These are phyloP conservation scores for Drosophila koepferae DNA, from an alignment of 2,888 invertebrate species.

Conservation along the genomic window DNA sequence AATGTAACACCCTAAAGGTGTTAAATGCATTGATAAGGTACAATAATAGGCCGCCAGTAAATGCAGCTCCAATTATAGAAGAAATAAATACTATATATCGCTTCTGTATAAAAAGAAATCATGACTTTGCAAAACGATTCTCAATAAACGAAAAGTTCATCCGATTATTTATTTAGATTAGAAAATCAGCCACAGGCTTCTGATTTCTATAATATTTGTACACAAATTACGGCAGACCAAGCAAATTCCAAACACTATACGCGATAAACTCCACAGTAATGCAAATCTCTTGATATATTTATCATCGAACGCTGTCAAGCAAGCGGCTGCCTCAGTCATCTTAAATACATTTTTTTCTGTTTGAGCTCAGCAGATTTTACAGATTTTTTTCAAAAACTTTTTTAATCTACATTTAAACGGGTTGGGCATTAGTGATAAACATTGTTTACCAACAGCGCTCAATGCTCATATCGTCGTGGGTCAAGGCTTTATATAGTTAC, in stretches of 20 bases:
- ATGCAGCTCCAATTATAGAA: slow-evolving; percentile 21
- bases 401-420: background rate
- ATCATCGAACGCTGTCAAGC: background rate
- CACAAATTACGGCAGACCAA: background rate
- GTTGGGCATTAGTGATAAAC: slow-evolving; percentile 20
- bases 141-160: slow-evolving; percentile 13
- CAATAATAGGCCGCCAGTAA: slow-evolving; percentile 9
- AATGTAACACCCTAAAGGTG: slow-evolving; percentile 24
- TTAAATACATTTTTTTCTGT: background rate
- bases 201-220: slow-evolving; percentile 4
- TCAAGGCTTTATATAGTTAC: slow-evolving; percentile 44
- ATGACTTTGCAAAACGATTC: background rate
- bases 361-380: slow-evolving; percentile 4
- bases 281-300: background rate
- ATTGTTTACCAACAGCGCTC: background rate
- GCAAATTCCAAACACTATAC: slow-evolving; percentile 2
- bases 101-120: slow-evolving; percentile 16
- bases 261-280: background rate
- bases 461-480: slow-evolving; percentile 27
- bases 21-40: slow-evolving; percentile 43
- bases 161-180: slow-evolving; percentile 3
- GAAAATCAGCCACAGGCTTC: background rate
- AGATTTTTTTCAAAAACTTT: background rate
- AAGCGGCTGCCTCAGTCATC: background rate
- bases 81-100: background rate